Base-by-base conservation (phyloP, 37 sponge, comb jelly and placozoan genomes). In the Chondrosia reniformis region DNA sequence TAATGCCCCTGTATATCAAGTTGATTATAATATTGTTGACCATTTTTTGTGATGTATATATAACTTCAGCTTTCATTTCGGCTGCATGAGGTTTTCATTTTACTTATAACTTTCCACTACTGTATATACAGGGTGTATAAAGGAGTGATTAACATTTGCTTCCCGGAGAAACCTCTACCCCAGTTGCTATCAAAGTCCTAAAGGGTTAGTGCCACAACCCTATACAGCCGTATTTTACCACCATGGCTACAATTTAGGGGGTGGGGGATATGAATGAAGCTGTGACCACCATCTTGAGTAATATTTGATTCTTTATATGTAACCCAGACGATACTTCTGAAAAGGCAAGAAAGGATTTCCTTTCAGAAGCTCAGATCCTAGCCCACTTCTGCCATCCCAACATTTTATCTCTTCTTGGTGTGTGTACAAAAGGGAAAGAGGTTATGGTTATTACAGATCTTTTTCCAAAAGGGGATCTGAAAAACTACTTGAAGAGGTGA, bases 321-420 rank as follows among this genome's bases (percentile, higher is more conserved):
- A n/a, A n/a, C n/a, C n/a, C 80, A 85, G 87, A 80, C 8, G 72
- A 63, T 0, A 41, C 81, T 33, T n/a, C 45, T 27, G 81, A 81
- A 8, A 46, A 58, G 3, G 55, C 24, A 1, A 49, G 46, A 24
- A 82, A 81, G 45, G 67, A 81, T 33, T 87, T 87, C 55, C 79
- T 87, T 9, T 62, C 82, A 33, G 83, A 81, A 31, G 87, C 87
- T 56, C 74, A 87, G 10, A 77, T 87, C 49, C 55, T 87, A 34
- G 77, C 79, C n/a, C 75, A 81, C 59, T 87, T 87, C 46, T 33
- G 76, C 61, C 82, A 81, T 71, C 64, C 78, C 28, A 77, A 87
- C 32, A 65, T 87, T 22, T 46, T 87, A 62, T 36, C 58, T 9
- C 79, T 87, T 10, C 74, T 87, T 0, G 78, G 72, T 22, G 87